These are phyloP conservation scores for Condylura cristata DNA, from an alignment of 2,113 vertebrate species.

Conservation along the genomic window DNA sequence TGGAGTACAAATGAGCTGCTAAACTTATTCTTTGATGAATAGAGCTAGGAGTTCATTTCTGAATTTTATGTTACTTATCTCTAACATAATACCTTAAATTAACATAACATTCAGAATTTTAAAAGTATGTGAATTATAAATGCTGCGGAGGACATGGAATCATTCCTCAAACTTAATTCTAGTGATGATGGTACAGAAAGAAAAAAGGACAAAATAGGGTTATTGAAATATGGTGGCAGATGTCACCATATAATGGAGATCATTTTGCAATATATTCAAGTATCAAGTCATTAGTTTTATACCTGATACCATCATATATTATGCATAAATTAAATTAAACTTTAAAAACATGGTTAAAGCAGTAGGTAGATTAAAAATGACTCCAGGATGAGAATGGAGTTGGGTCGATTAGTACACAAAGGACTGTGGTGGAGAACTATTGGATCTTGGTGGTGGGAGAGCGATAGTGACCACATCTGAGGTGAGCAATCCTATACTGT, in stretches of 20 bases:
- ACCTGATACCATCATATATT: neutral
- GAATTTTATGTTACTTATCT: conserved; percentile 19
- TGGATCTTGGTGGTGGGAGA: no score
- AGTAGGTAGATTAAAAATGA: neutral
- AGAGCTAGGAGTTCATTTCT: neutral
- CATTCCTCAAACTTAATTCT: neutral
- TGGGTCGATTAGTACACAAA: no score
- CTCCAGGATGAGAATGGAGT: neutral
- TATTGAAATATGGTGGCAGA: neutral
- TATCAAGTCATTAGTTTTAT: neutral
- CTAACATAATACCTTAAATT: neutral
- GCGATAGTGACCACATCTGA: no score
- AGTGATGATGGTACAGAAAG: neutral
- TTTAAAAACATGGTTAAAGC: neutral
- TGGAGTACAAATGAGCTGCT: neutral
- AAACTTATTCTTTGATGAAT: neutral
- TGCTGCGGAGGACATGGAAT: neutral
- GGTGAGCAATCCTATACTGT: no score
- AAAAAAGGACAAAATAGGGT: neutral
- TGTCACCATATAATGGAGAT: neutral
- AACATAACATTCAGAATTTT: neutral
- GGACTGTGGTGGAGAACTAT: no score
- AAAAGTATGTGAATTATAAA: neutral
- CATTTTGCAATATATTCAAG: neutral
- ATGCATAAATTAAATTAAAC: neutral